Conservation (phyloP, 2,888 invertebrate genomes). For the Vesta saturnalis region DNA sequence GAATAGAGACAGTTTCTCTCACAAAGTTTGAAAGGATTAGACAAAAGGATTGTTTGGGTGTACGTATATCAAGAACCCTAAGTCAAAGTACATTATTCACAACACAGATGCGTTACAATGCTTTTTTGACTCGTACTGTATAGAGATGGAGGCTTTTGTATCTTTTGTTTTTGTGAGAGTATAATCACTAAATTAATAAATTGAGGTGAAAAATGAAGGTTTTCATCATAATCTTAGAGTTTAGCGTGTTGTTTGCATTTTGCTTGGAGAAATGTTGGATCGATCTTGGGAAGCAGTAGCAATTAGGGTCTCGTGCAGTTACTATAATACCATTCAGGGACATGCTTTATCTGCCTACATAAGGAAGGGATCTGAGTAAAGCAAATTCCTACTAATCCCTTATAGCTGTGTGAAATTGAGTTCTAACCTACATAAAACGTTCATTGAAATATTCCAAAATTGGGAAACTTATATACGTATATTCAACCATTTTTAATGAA, state of each 20-base stretch:
- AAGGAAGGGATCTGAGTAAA: constrained; percentile 26
- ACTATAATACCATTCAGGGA: constrained; percentile 31
- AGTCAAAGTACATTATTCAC: too few species aligned
- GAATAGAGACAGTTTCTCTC: too few species aligned
- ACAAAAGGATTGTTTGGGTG: too few species aligned
- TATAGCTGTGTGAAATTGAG: constrained; percentile 31
- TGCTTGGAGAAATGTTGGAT: constrained; percentile 7
- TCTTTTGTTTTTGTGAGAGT: too few species aligned
- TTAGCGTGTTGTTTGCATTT: background rate
- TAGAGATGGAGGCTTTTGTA: too few species aligned
- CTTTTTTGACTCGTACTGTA: too few species aligned
- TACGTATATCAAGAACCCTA: too few species aligned
- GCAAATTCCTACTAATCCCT: constrained; percentile 35
- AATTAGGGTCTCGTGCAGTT: constrained; percentile 30
- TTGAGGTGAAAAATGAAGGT: too few species aligned
- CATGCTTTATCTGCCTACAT: constrained; percentile 32
- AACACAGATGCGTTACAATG: too few species aligned
- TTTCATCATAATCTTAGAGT: too few species aligned
- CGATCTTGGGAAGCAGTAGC: constrained; percentile 22
- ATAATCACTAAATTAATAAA: too few species aligned
- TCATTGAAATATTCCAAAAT: constrained; percentile 29
- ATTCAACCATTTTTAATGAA: constrained; percentile 24
- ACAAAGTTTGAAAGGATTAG: too few species aligned
- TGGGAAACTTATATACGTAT: constrained; percentile 28
- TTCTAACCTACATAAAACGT: constrained; percentile 28